Conservation (phyloP, 2,797 vertebrate species). For the Carapus acus region DNA sequence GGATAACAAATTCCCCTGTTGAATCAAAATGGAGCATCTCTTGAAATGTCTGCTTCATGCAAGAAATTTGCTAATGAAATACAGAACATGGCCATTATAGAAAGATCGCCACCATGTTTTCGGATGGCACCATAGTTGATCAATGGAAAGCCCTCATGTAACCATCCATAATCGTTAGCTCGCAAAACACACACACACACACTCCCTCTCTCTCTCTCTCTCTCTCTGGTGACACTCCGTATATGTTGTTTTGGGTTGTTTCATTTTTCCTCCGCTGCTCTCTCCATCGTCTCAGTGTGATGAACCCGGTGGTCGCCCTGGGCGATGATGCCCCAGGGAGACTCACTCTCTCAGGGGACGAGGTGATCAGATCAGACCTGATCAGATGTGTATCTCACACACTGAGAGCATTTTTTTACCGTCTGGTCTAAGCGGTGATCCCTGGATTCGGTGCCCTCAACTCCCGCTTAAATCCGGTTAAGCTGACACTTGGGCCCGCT, state of each 20-base stretch:
- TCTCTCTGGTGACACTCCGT: conserved; percentile 1
- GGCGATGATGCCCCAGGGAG: conserved; percentile 40
- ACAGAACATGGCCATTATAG: no score
- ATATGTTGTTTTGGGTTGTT: conserved; percentile 29
- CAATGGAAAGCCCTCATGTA: no score
- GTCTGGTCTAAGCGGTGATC: conserved; percentile 49
- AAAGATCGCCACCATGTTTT: no score
- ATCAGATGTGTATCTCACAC: conserved; percentile 41
- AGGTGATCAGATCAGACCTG: conserved; percentile 59
- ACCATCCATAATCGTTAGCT: no score
- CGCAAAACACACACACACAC: no score
- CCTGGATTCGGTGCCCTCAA: conserved; percentile 40
- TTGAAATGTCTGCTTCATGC: no score
- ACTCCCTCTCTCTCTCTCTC: no score
- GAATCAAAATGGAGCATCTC: no score
- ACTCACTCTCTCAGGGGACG: conserved; percentile 17
- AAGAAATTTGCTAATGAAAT: no score
- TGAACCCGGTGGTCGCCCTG: conserved; percentile 24
- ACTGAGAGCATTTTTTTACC: conserved; percentile 36
- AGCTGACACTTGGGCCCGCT: conserved; percentile 60
- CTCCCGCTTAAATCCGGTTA: conserved; percentile 64
- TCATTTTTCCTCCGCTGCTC: conserved; percentile 32
- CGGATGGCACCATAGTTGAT: no score
- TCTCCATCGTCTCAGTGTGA: conserved; percentile 40
- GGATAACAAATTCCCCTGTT: no score